Evolutionary conservation across 2,113 vertebrate genomes (phyloP).

Genomic region (Ochotona princeps): DNA sequence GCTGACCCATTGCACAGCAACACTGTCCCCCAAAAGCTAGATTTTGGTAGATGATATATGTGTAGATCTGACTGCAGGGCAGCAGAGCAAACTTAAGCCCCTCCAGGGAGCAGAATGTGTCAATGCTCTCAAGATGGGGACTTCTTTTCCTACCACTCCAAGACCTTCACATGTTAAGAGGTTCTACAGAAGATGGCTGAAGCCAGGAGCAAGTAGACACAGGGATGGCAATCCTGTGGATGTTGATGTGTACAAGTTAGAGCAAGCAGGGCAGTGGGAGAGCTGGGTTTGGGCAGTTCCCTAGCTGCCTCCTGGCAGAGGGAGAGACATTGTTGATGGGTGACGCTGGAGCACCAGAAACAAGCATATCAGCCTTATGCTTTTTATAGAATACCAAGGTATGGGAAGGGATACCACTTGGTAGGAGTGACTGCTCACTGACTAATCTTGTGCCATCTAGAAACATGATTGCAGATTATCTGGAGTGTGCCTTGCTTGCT

Average conservation of each 20-base stretch:
- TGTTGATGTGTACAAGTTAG: background rate
- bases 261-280: too few relatives aligned
- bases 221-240: accelerated
- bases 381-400: background rate
- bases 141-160: background rate
- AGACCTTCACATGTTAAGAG: background rate
- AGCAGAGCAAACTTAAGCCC: background rate
- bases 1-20: too few relatives aligned
- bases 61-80: background rate
- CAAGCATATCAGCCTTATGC: background rate
- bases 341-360: background rate
- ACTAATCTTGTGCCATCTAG: background rate
- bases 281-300: background rate
- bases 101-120: background rate
- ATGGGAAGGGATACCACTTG: background rate
- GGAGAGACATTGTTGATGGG: accelerated
- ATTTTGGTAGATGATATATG: background rate
- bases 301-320: background rate
- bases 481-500: background rate
- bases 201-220: background rate
- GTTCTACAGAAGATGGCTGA: background rate
- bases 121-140: background rate
- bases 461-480: background rate
- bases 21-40: background rate
- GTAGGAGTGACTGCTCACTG: background rate